Base-by-base conservation (phyloP, 2,888 invertebrate genomes). In the Chloroclystis v-ata region DNA sequence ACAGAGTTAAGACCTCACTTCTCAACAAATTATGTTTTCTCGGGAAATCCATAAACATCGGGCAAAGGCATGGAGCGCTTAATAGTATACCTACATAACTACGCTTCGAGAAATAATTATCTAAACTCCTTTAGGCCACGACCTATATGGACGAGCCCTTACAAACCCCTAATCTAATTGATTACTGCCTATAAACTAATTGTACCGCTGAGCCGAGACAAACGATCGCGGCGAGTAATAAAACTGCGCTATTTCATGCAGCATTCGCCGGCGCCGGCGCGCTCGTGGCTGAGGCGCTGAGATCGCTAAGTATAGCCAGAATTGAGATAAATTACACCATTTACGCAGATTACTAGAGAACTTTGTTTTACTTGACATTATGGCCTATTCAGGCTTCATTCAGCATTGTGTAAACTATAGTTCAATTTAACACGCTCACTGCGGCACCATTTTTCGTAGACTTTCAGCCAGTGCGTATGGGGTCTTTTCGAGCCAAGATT, bases 161-260 rank as follows among this genome's bases (percentile, higher is more conserved):
- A 24, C 20, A 7, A 10, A 24, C 46, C 43, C 50, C 37, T 37
- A 39, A 43, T 50, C 49, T 50, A 54, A 57, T 52, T 52, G 52
- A 52, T 57, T 49, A 47, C 47, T 53, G 55, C 53, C 49, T 46
- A 39, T 32, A 38, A 47, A 52, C 44, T 57, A 57, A 57, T 57
- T 49, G 49, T 57, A 46, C 25, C n/a, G 13, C 9, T 10, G 40
- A 48, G 41, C 40, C 39, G 32, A 43, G 43, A 57, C 49, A 28
- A 52, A 53, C 49, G 49, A 48, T 45, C 33, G n/a, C 33, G 28
- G 30, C 8, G 42, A 52, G 13, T 47, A 43, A 47, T 51, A 49
- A 52, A 57, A 54, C 51, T 43, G 40, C 44, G 33, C 52, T 54
- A 54, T 52, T 49, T 51, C 45, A 52, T 38, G 42, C 51, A 46